phyloP scores from a whole-genome alignment of 1,140 invertebrate species.

The Hypsibius dujardini region DNA sequence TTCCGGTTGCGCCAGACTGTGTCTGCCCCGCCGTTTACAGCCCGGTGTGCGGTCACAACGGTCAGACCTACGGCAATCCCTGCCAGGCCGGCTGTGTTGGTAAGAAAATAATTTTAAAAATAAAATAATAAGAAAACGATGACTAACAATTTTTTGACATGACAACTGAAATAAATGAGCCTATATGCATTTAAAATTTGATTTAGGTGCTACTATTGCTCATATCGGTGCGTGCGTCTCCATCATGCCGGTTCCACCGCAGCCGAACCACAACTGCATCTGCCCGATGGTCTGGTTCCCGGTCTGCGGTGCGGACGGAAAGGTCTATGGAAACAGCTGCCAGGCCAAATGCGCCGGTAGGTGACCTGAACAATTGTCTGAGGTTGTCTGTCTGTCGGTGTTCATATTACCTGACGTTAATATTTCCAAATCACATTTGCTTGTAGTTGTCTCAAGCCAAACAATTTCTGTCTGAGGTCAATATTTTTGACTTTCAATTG shows the following conservation, averaged over 20 bases:
- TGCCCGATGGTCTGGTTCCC: neutral
- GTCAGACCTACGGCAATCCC: neutral
- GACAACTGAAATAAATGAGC: no score
- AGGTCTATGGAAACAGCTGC: neutral
- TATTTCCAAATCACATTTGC: no score
- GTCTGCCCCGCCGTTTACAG: neutral
- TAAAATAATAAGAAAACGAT: neutral
- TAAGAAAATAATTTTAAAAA: neutral
- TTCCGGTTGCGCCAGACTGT: neutral
- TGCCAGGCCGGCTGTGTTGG: neutral
- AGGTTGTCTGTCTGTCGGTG: no score
- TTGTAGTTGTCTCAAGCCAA: no score
- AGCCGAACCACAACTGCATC: neutral
- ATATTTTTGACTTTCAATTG: no score
- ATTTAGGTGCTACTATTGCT: no score
- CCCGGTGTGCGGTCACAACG: neutral
- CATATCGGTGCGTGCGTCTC: no score
- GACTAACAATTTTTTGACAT: no score
- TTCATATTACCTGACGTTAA: no score
- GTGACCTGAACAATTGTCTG: neutral
- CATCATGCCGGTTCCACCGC: no score
- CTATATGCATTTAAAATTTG: no score
- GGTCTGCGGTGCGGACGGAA: neutral
- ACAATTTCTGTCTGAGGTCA: no score
- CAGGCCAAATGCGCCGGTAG: neutral